phyloP scores from a whole-genome alignment of 2,113 vertebrate genomes.

The Sarotherodon lohbergeri region DNA sequence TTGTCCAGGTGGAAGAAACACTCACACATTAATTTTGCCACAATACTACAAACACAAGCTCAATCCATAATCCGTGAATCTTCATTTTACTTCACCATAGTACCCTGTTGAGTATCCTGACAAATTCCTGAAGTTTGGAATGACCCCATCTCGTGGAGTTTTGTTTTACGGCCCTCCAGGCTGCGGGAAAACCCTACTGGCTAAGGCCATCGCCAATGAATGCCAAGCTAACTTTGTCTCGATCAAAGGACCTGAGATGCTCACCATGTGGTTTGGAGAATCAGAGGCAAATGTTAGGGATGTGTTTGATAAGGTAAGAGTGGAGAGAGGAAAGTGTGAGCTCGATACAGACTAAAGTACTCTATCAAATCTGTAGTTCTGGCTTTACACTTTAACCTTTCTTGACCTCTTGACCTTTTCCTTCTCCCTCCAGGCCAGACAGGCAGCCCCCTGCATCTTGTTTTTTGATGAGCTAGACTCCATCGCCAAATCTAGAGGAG shows the following conservation, averaged over 20 bases:
- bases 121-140: constrained; percentile 97
- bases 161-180: constrained; percentile 94
- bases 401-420: not conserved
- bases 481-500: constrained; percentile 93
- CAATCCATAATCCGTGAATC: not conserved
- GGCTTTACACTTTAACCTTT: not conserved
- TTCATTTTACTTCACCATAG: constrained; percentile 28
- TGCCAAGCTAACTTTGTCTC: constrained; percentile 98
- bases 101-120: constrained; percentile 97
- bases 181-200: constrained; percentile 93
- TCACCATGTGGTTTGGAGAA: constrained; percentile 98
- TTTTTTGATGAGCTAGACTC: constrained; percentile 97
- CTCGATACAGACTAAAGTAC: not conserved
- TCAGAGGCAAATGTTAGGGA: constrained; percentile 95
- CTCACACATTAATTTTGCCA: not conserved
- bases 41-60: not conserved
- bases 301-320: constrained; percentile 92
- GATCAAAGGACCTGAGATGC: constrained; percentile 93
- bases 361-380: not conserved
- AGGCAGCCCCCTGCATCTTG: constrained; percentile 77
- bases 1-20: constrained; percentile 82
- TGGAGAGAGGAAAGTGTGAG: not conserved
- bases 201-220: constrained; percentile 94
- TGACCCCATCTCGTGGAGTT: constrained; percentile 96
- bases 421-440: constrained; percentile 26